phyloP scores from a whole-genome alignment of 2,888 invertebrate genomes.

The Arge pagana region DNA sequence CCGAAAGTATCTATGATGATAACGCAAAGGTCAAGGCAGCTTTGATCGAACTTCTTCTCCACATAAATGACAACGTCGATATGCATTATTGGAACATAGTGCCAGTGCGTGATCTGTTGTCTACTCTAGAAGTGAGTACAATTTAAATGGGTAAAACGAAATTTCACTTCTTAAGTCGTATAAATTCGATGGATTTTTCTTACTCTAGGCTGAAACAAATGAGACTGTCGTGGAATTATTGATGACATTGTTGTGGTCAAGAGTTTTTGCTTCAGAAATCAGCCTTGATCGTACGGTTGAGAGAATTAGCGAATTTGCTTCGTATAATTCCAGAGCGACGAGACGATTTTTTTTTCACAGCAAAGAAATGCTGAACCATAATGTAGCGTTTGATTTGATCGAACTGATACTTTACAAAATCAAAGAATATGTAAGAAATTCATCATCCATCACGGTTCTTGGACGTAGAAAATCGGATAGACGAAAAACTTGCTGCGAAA shows the following conservation, averaged over 20 bases:
- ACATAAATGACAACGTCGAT: slow-evolving; percentile 23
- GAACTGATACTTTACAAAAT: slow-evolving; percentile 9
- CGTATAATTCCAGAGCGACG: slow-evolving; percentile 31
- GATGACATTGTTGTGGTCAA: slow-evolving; percentile 29
- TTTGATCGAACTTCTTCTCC: slow-evolving; percentile 31
- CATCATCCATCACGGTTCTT: too few species aligned
- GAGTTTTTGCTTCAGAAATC: slow-evolving; percentile 23
- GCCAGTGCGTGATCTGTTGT: slow-evolving; percentile 30
- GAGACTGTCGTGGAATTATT: slow-evolving; percentile 14
- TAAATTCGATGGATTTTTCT: slow-evolving; percentile 24
- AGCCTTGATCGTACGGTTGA: slow-evolving; percentile 14
- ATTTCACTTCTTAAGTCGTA: too few species aligned
- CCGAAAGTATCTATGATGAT: slow-evolving; percentile 30
- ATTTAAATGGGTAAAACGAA: too few species aligned
- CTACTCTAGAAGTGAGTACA: slow-evolving; percentile 31
- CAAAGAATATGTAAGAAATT: not conserved
- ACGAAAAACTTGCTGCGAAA: too few species aligned
- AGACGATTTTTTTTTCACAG: slow-evolving; percentile 32
- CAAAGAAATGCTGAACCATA: slow-evolving; percentile 26
- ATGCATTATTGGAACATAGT: slow-evolving; percentile 31
- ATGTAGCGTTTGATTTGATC: slow-evolving; percentile 26
- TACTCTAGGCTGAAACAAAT: slow-evolving; percentile 27
- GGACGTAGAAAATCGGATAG: too few species aligned
- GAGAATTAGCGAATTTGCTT: slow-evolving; percentile 30
- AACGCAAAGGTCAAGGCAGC: slow-evolving; percentile 27